These are phyloP conservation scores for Rhynchomys soricoides DNA, from an alignment of 2,113 vertebrate species.

Conservation along the genomic window DNA sequence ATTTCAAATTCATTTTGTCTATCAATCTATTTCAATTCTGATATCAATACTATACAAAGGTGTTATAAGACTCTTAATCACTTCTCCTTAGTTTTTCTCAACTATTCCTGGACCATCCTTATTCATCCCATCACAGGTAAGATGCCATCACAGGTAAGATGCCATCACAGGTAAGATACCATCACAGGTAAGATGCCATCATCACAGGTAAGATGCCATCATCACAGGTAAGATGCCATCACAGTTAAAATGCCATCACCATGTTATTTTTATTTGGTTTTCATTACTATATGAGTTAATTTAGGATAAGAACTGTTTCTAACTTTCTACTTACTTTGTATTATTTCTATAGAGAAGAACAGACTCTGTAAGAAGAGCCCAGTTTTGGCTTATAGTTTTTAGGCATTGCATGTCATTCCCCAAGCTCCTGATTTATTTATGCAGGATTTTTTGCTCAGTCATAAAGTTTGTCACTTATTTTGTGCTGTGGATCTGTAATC, in stretches of 20 bases:
- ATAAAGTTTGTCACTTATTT: not conserved
- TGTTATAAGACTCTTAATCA: not conserved
- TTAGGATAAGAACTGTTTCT: constrained; percentile 34
- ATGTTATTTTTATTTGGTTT: constrained; percentile 33
- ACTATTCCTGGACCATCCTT: not conserved
- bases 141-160: too few species aligned
- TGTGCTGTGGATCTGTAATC: not conserved
- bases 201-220: too few species aligned
- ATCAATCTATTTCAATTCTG: not conserved
- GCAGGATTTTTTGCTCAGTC: not conserved
- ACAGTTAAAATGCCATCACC: not conserved
- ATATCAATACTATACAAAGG: not conserved
- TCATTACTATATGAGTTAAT: constrained; percentile 18
- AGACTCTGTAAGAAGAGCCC: not conserved
- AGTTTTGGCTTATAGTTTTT: not conserved
- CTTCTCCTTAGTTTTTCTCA: not conserved
- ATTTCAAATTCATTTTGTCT: not conserved
- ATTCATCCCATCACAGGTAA: not conserved
- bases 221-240: too few species aligned
- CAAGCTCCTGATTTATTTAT: not conserved
- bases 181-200: too few species aligned
- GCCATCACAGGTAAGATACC: too few species aligned
- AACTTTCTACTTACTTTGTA: constrained; percentile 19
- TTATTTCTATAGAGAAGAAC: not conserved
- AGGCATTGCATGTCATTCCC: not conserved